A percentile compares a stretch with the other conserved stretches of the same genome.
Conservation (phyloP, 2,113 vertebrate species). For the Nymphicus hollandicus region DNA sequence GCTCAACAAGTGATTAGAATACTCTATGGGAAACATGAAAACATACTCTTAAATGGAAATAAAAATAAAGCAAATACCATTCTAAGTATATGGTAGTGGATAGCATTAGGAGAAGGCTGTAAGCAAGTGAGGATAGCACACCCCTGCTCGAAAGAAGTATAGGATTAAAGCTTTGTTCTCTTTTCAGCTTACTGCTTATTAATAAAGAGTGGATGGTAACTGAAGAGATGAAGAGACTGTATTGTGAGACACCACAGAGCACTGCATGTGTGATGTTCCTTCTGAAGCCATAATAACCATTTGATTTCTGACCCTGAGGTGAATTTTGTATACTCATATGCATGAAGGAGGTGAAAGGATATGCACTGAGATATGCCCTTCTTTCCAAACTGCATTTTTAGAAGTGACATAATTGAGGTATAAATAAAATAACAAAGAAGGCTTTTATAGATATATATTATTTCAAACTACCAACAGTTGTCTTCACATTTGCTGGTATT, state of each 20-base stretch:
- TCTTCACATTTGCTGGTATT: constrained; percentile 24
- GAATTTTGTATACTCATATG: constrained; percentile 68
- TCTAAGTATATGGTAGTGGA: neutral
- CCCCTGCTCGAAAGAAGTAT: neutral
- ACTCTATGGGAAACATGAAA: neutral
- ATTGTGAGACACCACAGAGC: constrained; percentile 62
- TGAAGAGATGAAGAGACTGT: constrained; percentile 65
- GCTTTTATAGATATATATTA: constrained; percentile 1
- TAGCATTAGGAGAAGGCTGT: neutral
- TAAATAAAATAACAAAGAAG: constrained; percentile 58
- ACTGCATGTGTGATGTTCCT: constrained; percentile 61
- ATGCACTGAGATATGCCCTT: constrained; percentile 47
- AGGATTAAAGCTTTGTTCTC: constrained; percentile 58
- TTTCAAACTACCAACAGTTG: constrained; percentile 50
- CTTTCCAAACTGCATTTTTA: constrained; percentile 50
- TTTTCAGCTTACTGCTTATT: constrained; percentile 63
- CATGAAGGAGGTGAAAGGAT: constrained; percentile 66
- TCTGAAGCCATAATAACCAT: constrained; percentile 67
- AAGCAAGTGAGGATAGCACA: neutral
- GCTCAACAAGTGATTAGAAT: constrained; percentile 23
- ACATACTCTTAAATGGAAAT: neutral
- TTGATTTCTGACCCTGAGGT: constrained; percentile 70
- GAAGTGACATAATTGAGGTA: constrained; percentile 55
- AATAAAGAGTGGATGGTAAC: constrained; percentile 56
- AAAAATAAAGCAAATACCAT: neutral